A percentile compares a stretch with the other conserved stretches of the same genome.
phyloP scores from a whole-genome alignment of 2,797 vertebrate genomes.

The Bryconaethiops microstoma region DNA sequence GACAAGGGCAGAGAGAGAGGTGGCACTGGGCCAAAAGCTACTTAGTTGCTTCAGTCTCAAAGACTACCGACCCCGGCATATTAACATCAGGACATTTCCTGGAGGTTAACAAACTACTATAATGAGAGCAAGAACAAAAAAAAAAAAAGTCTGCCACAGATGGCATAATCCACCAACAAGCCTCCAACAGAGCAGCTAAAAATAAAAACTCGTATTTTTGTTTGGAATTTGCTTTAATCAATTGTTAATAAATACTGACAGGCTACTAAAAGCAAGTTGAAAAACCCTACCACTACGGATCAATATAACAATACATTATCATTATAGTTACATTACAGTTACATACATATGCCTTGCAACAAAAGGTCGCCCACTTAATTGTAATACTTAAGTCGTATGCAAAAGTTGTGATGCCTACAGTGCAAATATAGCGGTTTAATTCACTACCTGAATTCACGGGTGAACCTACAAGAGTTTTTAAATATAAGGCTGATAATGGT shows the following conservation, averaged over 20 bases:
- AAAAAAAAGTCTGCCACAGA: slow-evolving; percentile 29
- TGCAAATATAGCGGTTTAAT: no score
- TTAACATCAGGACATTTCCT: background rate
- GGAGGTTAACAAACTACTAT: background rate
- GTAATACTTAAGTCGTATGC: no score
- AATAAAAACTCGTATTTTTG: background rate
- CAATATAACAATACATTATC: no score
- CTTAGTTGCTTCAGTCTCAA: slow-evolving; percentile 8
- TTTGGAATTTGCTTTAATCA: background rate
- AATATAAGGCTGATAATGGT: no score
- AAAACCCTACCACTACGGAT: background rate
- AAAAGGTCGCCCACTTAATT: no score
- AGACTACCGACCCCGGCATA: background rate
- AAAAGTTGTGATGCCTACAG: no score
- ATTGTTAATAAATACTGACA: background rate
- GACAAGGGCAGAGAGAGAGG: background rate
- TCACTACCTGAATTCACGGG: no score
- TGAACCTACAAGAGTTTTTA: no score
- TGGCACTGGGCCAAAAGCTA: background rate
- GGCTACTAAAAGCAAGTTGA: background rate
- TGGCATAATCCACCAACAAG: background rate
- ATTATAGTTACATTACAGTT: no score
- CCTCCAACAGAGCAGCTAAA: background rate
- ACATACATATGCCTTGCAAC: no score
- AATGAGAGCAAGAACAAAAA: slow-evolving; percentile 52